Conservation (phyloP, 2,888 invertebrate species). For the Netelia inedita region DNA sequence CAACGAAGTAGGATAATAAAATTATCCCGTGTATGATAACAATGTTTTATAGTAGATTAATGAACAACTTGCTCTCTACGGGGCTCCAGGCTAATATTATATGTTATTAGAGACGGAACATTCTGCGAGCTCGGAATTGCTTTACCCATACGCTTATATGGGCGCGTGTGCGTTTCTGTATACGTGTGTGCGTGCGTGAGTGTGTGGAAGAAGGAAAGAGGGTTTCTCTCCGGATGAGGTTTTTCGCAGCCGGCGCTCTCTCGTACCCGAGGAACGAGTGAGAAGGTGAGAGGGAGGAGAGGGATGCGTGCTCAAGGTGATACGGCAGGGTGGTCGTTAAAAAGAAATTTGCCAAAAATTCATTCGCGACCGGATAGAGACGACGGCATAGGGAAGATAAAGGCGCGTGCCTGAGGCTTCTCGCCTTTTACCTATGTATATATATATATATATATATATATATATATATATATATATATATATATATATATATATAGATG, state of each 20-base stretch:
- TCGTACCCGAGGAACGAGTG: background rate
- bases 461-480: background rate
- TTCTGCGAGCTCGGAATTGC: constrained; percentile 50
- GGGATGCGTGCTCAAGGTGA: constrained; percentile 69
- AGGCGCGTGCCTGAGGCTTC: constrained; percentile 70
- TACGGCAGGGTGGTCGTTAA: constrained; percentile 76
- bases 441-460: no score
- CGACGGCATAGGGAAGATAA: constrained; percentile 61
- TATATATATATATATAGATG: background rate
- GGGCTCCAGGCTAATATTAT: constrained; percentile 31
- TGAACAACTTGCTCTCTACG: constrained; percentile 50
- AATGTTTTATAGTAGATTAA: constrained; percentile 67
- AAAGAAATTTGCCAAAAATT: constrained; percentile 78
- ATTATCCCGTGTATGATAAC: constrained; percentile 58
- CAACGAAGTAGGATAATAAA: constrained; percentile 60
- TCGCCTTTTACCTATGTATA: constrained; percentile 14
- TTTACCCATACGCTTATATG: constrained; percentile 43
- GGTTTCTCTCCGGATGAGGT: constrained; percentile 15
- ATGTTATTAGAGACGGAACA: constrained; percentile 61
- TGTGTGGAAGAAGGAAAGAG: background rate
- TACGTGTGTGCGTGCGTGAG: constrained; percentile 6
- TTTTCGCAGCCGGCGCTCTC: constrained; percentile 23
- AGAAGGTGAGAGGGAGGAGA: constrained; percentile 19
- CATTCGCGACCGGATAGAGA: constrained; percentile 66
- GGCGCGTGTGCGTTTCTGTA: constrained; percentile 4